Conservation (phyloP, 1,140 invertebrate species). For the Pinna nobilis region DNA sequence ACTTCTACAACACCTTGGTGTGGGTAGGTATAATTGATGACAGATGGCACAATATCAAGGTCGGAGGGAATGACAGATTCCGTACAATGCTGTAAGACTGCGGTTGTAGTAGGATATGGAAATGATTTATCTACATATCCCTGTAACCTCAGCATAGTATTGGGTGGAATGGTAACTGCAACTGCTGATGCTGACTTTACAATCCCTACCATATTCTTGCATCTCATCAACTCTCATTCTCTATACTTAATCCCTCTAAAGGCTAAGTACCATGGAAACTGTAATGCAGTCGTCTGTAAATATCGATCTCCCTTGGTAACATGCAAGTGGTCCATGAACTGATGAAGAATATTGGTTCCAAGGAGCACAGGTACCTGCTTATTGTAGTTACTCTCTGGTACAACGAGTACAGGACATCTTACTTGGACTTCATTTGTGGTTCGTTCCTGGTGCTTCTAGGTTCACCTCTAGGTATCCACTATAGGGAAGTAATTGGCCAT, state of each 20-base stretch:
- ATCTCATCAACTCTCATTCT: conserved; percentile 19
- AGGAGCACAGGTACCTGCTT: conserved; percentile 22
- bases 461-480: too few relatives aligned
- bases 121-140: conserved; percentile 13
- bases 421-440: too few relatives aligned
- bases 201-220: conserved; percentile 11
- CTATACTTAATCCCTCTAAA: conserved; percentile 19
- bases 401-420: conserved; percentile 9
- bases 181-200: conserved; percentile 9
- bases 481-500: too few relatives aligned
- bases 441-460: too few relatives aligned
- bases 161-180: conserved; percentile 24
- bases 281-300: conserved; percentile 22
- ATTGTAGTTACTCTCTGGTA: conserved; percentile 25
- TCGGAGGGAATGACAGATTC: conserved; percentile 2
- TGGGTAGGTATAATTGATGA: conserved; percentile 15
- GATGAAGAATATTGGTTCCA: conserved; percentile 15
- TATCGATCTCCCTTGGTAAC: not conserved
- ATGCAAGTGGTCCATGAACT: conserved; percentile 1
- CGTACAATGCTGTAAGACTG: not conserved
- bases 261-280: conserved; percentile 28
- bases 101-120: conserved; percentile 19
- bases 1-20: not conserved
- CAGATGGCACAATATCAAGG: conserved; percentile 8
- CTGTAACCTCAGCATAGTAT: conserved; percentile 3